These are phyloP conservation scores for Sarcophilus harrisii DNA, from an alignment of 2,797 vertebrate genomes.

Conservation along the genomic window DNA sequence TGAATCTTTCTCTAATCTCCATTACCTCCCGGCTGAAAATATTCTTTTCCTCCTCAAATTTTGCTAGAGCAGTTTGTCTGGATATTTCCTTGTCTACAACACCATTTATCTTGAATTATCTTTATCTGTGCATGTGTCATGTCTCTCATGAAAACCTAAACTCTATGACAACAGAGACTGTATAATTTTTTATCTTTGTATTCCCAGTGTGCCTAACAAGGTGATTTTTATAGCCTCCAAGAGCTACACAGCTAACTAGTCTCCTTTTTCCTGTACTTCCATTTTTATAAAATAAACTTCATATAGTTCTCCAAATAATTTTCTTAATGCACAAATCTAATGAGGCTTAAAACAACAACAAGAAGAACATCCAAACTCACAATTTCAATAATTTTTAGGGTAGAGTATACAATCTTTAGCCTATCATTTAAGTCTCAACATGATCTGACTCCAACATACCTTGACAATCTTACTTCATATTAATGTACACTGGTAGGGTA, in stretches of 20 bases:
- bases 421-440: too few species aligned
- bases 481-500: too few species aligned
- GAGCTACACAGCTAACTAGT: not conserved
- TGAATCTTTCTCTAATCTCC: not conserved
- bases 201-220: not conserved
- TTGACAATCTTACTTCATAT: too few species aligned
- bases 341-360: too few species aligned
- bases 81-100: not conserved
- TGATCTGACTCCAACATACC: too few species aligned
- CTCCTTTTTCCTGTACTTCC: too few species aligned
- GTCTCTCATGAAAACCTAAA: not conserved
- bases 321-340: too few species aligned
- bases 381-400: too few species aligned
- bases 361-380: too few species aligned
- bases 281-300: too few species aligned
- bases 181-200: not conserved
- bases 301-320: too few species aligned
- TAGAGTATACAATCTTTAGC: too few species aligned
- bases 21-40: not conserved
- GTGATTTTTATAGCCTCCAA: not conserved
- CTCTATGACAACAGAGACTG: not conserved
- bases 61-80: slow-evolving; percentile 4
- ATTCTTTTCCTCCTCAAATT: not conserved
- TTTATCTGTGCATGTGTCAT: not conserved
- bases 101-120: not conserved